Evolutionary conservation across 2,113 vertebrate species (phyloP).

Genomic region (Thunnus maccoyii): DNA sequence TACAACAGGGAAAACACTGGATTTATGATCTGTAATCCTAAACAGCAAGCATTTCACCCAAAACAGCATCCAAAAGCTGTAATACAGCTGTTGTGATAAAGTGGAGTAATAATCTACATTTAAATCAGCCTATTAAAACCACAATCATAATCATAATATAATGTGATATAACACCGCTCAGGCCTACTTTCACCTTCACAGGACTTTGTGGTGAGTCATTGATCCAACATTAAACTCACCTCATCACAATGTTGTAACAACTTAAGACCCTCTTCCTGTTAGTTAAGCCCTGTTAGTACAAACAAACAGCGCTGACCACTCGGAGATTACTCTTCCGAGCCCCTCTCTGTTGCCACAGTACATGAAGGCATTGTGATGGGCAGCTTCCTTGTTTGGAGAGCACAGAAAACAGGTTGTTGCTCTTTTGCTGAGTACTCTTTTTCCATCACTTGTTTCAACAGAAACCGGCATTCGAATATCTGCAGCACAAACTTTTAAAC

Average conservation of each 20-base stretch:
- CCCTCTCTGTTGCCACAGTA: constrained; percentile 63
- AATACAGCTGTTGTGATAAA: too few species aligned
- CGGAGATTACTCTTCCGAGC: constrained; percentile 35
- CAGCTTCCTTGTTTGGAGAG: constrained; percentile 79
- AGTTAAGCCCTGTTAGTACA: constrained; percentile 62
- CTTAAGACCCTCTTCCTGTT: constrained; percentile 65
- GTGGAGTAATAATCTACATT: not conserved
- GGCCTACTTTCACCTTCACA: constrained; percentile 30
- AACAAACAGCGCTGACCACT: constrained; percentile 61
- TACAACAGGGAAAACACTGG: too few species aligned
- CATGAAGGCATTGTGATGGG: constrained; percentile 61
- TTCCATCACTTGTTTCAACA: constrained; percentile 55
- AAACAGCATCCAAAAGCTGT: too few species aligned
- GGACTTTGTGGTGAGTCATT: constrained; percentile 53
- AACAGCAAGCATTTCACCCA: not conserved
- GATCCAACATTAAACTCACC: constrained; percentile 52
- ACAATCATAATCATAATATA: not conserved
- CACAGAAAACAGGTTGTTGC: constrained; percentile 49
- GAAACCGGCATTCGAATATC: constrained; percentile 16
- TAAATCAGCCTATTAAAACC: not conserved
- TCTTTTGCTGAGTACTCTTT: constrained; percentile 50
- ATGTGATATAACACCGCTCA: not conserved
- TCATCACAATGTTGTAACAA: constrained; percentile 56
- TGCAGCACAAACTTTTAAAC: constrained; percentile 2
- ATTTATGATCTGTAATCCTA: not conserved